phyloP scores from a whole-genome alignment of 2,797 vertebrate species.

The Neoniphon sammara region DNA sequence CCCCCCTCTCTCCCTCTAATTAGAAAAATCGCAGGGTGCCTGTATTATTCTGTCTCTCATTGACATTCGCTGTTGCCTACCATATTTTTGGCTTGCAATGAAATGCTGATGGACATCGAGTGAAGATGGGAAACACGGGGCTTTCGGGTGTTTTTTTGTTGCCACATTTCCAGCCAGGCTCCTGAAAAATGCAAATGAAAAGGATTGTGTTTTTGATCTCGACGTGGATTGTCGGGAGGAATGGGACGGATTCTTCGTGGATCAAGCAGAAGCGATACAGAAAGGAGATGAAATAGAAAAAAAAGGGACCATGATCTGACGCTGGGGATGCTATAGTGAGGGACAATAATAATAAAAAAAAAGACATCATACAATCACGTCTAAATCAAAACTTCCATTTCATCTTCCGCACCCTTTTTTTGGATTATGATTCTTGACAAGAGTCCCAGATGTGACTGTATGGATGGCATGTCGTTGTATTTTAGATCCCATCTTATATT shows the following conservation, averaged over 20 bases:
- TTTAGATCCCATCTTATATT: conserved; percentile 64
- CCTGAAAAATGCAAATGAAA: conserved; percentile 67
- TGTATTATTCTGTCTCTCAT: conserved; percentile 41
- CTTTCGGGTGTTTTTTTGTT: conserved; percentile 56
- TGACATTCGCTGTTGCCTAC: conserved; percentile 51
- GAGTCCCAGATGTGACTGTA: conserved; percentile 73
- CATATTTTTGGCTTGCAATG: conserved; percentile 40
- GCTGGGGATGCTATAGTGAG: conserved; percentile 66
- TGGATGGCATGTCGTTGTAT: conserved; percentile 74
- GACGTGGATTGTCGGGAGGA: conserved; percentile 69
- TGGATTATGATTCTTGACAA: conserved; percentile 78
- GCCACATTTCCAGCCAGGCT: conserved; percentile 39
- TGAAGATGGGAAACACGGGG: conserved; percentile 62
- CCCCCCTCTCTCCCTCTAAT: conserved; percentile 20
- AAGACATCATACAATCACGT: conserved; percentile 46
- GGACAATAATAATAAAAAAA: conserved; percentile 61
- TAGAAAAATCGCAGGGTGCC: conserved; percentile 48
- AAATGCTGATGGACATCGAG: conserved; percentile 74
- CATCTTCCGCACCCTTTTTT: conserved; percentile 31
- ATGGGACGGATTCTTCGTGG: conserved; percentile 62
- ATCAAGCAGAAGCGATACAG: conserved; percentile 56
- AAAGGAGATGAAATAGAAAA: conserved; percentile 67
- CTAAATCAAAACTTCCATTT: conserved; percentile 49
- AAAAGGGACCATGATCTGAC: conserved; percentile 73
- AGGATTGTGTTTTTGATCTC: conserved; percentile 69